Evolutionary conservation across 1,140 invertebrate genomes (phyloP), one percentile per base, ranked within the genome.

Genomic region (Drosophila azteca): DNA sequence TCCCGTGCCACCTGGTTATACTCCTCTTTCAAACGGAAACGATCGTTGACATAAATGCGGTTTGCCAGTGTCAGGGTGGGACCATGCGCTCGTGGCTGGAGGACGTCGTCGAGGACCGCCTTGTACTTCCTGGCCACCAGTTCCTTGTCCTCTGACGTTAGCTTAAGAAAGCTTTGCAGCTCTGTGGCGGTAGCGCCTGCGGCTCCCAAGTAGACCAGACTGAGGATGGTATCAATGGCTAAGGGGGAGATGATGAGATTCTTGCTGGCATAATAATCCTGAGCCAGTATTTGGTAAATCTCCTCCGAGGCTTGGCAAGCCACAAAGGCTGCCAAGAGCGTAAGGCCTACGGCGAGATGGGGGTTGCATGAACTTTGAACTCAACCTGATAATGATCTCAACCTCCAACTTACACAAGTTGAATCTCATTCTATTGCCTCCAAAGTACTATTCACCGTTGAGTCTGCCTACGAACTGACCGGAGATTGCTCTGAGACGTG

Each of bases 201-300:
- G 4, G 95, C 92, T 3, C 94, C 95, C 26, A 93, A 65, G 17
- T 92, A 93, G 29, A 94, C 89, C 90, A 95, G 91, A 2, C 93
- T 93, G 11, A 95, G 78, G n/a, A 93, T 92, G 35, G 92, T 92
- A 43, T 94, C 80, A 26, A 94, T 90, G 48, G 94, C 74, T 13
- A 74, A 49, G n/a, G 71, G 71, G 3, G 71, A 74, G 24, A 74
- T 44, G 20, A 74, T 20, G 2, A 94, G 63, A 87, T 94, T 95
- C 35, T 91, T 59, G 22, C 81, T 58, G 13, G 87, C 48, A 49
- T 69, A 51, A 49, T 68, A 51, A 44, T 44, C 57, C 51, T 69
- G 68, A 17, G 64, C 64, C 35, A 69, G 50, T n/a, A 31, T 17
- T 17, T 69, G 66, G 44, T 57, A 68, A n/a, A 69, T 39, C 6